Conservation (phyloP, 2,797 vertebrate genomes). For the Lerista edwardsae region DNA sequence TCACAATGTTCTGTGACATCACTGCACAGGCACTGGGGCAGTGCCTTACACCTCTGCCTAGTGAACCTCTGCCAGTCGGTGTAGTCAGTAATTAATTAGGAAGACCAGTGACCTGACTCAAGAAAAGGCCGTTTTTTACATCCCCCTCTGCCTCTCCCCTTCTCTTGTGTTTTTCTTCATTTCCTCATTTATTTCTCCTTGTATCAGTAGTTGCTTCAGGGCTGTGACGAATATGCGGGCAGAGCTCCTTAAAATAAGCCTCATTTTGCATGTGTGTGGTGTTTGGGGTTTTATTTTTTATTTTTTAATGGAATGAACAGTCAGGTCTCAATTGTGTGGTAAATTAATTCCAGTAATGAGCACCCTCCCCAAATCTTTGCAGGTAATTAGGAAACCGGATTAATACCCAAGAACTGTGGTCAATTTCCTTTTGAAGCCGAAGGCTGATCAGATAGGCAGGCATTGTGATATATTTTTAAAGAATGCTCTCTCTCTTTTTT, state of each 20-base stretch:
- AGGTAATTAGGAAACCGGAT: slow-evolving; percentile 48
- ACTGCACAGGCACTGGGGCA: too few relatives aligned
- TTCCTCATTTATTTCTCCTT: neutral
- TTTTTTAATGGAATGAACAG: neutral
- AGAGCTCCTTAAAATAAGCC: slow-evolving; percentile 32
- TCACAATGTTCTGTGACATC: too few relatives aligned
- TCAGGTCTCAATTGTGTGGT: slow-evolving; percentile 28
- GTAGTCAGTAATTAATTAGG: too few relatives aligned
- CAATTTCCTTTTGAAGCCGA: slow-evolving; percentile 41
- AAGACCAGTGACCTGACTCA: too few relatives aligned
- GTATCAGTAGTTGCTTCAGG: slow-evolving; percentile 8
- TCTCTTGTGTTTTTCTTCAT: neutral
- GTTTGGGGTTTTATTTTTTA: neutral
- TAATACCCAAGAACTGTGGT: slow-evolving; percentile 15
- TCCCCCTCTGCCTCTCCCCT: too few relatives aligned
- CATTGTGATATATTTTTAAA: slow-evolving; percentile 29
- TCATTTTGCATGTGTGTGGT: slow-evolving; percentile 1
- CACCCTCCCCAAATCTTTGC: slow-evolving; percentile 40
- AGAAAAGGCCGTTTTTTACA: too few relatives aligned
- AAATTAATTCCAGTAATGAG: slow-evolving; percentile 54
- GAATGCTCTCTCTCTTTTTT: slow-evolving; percentile 1
- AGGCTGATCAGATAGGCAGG: slow-evolving; percentile 28
- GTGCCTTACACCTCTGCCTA: too few relatives aligned
- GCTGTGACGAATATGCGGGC: neutral
- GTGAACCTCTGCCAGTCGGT: too few relatives aligned